Conservation (phyloP, 1,140 invertebrate species). For the Lepidurus arcticus region DNA sequence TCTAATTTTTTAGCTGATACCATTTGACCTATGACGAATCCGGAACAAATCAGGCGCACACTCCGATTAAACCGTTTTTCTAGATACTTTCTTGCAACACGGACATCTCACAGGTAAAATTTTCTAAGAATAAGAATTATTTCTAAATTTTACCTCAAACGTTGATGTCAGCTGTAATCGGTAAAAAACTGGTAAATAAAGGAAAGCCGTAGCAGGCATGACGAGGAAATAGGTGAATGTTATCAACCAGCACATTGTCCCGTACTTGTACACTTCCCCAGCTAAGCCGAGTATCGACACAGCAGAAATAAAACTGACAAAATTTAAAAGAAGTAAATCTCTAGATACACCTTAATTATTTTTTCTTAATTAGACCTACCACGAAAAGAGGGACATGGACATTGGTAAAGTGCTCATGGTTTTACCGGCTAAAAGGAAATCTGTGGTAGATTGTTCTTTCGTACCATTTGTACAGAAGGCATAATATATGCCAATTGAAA, state of each 20-base stretch:
- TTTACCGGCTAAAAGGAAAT: constrained; percentile 76
- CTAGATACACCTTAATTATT: background rate
- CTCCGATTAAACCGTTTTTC: constrained; percentile 7
- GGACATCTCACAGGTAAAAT: background rate
- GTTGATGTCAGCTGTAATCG: constrained; percentile 25
- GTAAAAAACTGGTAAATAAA: constrained; percentile 23
- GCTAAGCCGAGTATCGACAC: constrained; percentile 4
- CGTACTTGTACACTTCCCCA: background rate
- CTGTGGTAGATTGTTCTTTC: constrained; percentile 39
- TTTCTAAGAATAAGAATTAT: background rate
- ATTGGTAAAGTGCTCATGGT: constrained; percentile 75
- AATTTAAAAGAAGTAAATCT: background rate
- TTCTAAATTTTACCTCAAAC: background rate
- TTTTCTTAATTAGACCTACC: constrained; percentile 47
- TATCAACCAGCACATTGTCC: constrained; percentile 15
- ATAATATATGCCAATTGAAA: too few relatives aligned
- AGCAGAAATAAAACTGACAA: constrained; percentile 25
- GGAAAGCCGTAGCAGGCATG: background rate
- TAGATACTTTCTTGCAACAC: constrained; percentile 3
- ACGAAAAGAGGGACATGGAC: constrained; percentile 71
- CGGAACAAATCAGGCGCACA: background rate
- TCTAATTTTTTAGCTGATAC: background rate
- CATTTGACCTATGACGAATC: background rate
- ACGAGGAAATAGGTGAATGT: background rate
- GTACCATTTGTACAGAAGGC: too few relatives aligned